A percentile compares a stretch with the other conserved stretches of the same genome.
phyloP scores from a whole-genome alignment of 2,797 vertebrate species.

The Potorous gilbertii region DNA sequence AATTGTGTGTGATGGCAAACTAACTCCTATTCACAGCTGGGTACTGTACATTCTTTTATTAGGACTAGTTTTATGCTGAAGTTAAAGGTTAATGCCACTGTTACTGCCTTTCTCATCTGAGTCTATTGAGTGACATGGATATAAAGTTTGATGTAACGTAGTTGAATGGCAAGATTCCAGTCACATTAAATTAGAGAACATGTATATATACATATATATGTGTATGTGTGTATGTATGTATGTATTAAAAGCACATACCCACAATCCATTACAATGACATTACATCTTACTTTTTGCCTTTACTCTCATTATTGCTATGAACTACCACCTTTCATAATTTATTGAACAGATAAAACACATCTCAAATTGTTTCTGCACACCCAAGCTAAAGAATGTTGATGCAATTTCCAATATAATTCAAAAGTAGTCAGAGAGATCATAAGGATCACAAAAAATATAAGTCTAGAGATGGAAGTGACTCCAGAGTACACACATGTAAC shows the following conservation, averaged over 20 bases:
- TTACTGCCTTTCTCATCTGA: slow-evolving; percentile 55
- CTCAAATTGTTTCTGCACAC: not conserved
- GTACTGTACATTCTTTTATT: slow-evolving; percentile 62
- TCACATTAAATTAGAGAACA: not conserved
- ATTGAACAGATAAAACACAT: not conserved
- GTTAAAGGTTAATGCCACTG: slow-evolving; percentile 58
- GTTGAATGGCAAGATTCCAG: not conserved
- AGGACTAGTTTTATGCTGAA: slow-evolving; percentile 32
- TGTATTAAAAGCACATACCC: not conserved
- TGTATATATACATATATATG: not conserved
- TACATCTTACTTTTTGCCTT: not conserved
- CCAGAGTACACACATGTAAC: not conserved
- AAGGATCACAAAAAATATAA: not conserved
- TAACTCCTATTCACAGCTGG: not conserved
- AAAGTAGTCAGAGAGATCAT: not conserved
- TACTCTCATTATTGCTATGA: not conserved
- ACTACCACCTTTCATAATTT: not conserved
- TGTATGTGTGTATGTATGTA: too few species aligned
- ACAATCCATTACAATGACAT: not conserved
- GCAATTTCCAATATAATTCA: not conserved
- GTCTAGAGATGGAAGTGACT: not conserved
- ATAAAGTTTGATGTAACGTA: slow-evolving; percentile 56
- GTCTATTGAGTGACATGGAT: slow-evolving; percentile 75
- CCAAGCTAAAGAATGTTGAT: not conserved
- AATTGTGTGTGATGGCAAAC: slow-evolving; percentile 56